Evolutionary conservation across 2,797 vertebrate genomes (phyloP).

Genomic region (Luscinia luscinia): DNA sequence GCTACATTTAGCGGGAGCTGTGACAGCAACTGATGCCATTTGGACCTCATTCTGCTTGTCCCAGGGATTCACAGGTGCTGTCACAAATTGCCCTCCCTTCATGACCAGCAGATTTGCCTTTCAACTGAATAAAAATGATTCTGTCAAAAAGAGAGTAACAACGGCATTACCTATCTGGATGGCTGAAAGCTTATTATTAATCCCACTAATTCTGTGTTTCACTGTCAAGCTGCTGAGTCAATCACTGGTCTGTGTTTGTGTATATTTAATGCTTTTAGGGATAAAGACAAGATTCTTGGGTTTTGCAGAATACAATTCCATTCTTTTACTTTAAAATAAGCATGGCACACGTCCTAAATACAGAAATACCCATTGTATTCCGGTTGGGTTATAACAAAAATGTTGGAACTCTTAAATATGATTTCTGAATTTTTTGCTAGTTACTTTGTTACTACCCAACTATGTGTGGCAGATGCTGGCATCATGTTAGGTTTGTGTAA

Average conservation of each 20-base stretch:
- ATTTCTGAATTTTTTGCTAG: background rate
- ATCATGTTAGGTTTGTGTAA: background rate
- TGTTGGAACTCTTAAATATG: background rate
- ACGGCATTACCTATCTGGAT: background rate
- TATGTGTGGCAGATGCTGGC: background rate
- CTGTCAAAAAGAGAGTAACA: background rate
- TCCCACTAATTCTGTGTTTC: background rate
- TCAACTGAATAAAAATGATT: background rate
- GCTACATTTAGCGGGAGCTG: background rate
- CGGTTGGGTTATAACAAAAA: background rate
- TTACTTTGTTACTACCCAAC: background rate
- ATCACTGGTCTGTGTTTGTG: background rate
- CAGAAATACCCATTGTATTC: background rate
- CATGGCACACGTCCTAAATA: background rate
- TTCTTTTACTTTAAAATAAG: background rate
- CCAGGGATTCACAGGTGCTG: background rate
- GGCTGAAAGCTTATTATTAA: background rate
- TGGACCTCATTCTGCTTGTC: background rate
- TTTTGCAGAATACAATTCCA: background rate
- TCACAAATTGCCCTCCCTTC: background rate
- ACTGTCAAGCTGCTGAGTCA: background rate
- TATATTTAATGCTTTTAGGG: background rate
- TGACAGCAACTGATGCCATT: background rate
- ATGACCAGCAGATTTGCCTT: background rate
- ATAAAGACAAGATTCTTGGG: background rate